Conservation (phyloP, 1,140 invertebrate species). For the Atta colombica region DNA sequence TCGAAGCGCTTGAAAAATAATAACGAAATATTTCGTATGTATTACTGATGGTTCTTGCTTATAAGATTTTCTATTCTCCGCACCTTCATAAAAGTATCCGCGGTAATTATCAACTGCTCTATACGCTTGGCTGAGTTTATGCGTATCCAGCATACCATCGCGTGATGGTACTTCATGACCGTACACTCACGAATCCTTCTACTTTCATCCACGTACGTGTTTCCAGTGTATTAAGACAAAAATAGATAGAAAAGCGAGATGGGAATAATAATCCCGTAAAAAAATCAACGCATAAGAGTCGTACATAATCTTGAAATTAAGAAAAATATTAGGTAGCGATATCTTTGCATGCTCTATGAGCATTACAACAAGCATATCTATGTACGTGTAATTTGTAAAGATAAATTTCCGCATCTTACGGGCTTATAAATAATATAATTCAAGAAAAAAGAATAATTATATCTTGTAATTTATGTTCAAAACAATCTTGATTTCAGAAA, state of each 20-base stretch:
- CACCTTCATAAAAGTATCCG: conserved; percentile 13
- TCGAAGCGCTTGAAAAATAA: conserved; percentile 12
- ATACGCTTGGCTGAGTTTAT: conserved; percentile 34
- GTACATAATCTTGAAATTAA: conserved; percentile 15
- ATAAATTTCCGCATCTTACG: background rate
- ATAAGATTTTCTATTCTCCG: conserved; percentile 18
- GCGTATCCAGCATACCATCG: conserved; percentile 30
- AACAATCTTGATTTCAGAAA: background rate
- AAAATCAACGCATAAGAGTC: background rate
- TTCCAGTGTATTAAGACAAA: conserved; percentile 26
- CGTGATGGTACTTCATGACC: conserved; percentile 36
- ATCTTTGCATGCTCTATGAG: background rate
- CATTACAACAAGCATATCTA: conserved; percentile 7
- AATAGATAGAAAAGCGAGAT: conserved; percentile 19
- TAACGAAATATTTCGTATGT: background rate
- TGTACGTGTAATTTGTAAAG: background rate
- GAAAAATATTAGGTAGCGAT: conserved; percentile 9
- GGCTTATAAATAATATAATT: background rate
- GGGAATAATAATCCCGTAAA: background rate
- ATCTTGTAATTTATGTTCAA: background rate
- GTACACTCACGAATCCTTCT: conserved; percentile 28
- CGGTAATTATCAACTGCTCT: conserved; percentile 42
- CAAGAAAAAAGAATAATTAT: background rate
- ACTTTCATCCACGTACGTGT: conserved; percentile 35
- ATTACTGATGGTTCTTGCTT: background rate